Percentiles rank a stretch among this genome's conserved stretches.
Evolutionary conservation across 2,113 vertebrate species (phyloP).

Genomic region (crab-eating macaque (Macaca fascicularis)): T2T-MFA8v1.1 NC_088392.1:773001-773500

Average conservation of each 20-base stretch:
- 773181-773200: neutral
- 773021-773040: neutral
- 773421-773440: neutral
- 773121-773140: neutral
- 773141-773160: fast-evolving
- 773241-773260: neutral
- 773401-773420: neutral
- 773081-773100: neutral
- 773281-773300: neutral
- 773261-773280: slow-evolving; percentile 12
- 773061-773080: neutral
- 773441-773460: neutral
- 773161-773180: neutral
- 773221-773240: neutral
- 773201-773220: neutral
- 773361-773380: neutral
- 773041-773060: neutral
- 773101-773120: neutral
- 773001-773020: neutral
- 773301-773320: neutral
- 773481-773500: neutral
- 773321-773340: neutral
- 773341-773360: neutral
- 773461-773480: neutral
- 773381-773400: neutral